Evolutionary conservation across 2,113 vertebrate genomes (phyloP).

Genomic region (Dasyornis broadbenti): DNA sequence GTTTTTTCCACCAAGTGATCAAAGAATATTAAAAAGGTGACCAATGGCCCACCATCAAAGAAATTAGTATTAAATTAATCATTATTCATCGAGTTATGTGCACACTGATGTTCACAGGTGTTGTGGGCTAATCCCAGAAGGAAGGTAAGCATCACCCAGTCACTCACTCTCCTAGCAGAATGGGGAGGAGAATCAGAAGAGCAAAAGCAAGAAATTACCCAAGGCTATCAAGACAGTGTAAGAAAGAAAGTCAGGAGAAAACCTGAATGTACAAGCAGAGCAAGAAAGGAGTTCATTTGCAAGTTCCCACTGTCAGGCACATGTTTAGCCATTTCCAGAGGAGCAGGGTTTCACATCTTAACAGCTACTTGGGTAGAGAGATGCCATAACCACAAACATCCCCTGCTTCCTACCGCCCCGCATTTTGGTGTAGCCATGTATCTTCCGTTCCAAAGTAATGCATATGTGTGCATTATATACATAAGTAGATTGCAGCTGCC

Average conservation of each 20-base stretch:
- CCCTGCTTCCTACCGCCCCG: not conserved
- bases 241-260: not conserved
- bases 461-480: too few relatives aligned
- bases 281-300: not conserved
- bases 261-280: not conserved
- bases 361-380: not conserved
- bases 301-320: not conserved
- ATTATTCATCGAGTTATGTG: not conserved
- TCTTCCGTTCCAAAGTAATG: not conserved
- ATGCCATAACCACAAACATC: accelerated
- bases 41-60: not conserved
- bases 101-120: not conserved
- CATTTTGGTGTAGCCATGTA: not conserved
- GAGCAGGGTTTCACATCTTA: not conserved
- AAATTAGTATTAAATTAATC: not conserved
- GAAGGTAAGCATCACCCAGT: not conserved
- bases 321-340: not conserved
- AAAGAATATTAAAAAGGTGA: not conserved
- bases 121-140: not conserved
- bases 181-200: not conserved
- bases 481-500: not conserved
- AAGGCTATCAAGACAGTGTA: not conserved
- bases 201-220: not conserved
- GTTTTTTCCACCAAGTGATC: not conserved
- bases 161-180: not conserved